phyloP scores from a whole-genome alignment of 2,113 vertebrate species.

The Aphyosemion australe region DNA sequence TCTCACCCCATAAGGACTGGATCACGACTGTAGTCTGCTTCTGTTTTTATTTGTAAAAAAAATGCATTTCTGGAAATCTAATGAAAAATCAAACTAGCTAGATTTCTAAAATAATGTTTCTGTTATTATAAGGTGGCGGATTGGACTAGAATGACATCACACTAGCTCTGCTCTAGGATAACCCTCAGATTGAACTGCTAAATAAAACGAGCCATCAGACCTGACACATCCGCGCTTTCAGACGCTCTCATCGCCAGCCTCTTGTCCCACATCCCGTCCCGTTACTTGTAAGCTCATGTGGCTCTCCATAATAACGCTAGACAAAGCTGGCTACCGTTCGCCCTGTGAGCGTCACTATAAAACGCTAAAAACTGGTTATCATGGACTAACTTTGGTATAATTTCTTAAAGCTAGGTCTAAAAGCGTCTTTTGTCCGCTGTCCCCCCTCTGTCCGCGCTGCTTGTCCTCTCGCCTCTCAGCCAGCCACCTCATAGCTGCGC shows the following conservation, averaged over 20 bases:
- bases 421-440: not conserved
- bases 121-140: too few relatives aligned
- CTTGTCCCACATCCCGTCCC: slow-evolving; percentile 62
- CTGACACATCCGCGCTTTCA: slow-evolving; percentile 25
- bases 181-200: too few relatives aligned
- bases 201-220: not conserved
- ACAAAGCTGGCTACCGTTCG: slow-evolving; percentile 30
- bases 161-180: too few relatives aligned
- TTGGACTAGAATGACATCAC: too few relatives aligned
- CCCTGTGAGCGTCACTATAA: not conserved
- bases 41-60: too few relatives aligned
- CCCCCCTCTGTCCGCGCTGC: slow-evolving; percentile 3
- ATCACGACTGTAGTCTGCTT: not conserved
- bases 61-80: too few relatives aligned
- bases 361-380: not conserved
- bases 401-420: slow-evolving; percentile 1
- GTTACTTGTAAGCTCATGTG: slow-evolving; percentile 50
- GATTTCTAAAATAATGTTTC: too few relatives aligned
- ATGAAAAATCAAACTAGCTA: too few relatives aligned
- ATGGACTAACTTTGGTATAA: not conserved
- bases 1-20: not conserved
- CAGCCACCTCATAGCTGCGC: slow-evolving; percentile 60
- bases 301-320: slow-evolving; percentile 5
- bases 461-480: slow-evolving; percentile 8
- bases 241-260: slow-evolving; percentile 26